phyloP scores from a whole-genome alignment of 2,888 invertebrate species.

The Ethmia dodecea region DNA sequence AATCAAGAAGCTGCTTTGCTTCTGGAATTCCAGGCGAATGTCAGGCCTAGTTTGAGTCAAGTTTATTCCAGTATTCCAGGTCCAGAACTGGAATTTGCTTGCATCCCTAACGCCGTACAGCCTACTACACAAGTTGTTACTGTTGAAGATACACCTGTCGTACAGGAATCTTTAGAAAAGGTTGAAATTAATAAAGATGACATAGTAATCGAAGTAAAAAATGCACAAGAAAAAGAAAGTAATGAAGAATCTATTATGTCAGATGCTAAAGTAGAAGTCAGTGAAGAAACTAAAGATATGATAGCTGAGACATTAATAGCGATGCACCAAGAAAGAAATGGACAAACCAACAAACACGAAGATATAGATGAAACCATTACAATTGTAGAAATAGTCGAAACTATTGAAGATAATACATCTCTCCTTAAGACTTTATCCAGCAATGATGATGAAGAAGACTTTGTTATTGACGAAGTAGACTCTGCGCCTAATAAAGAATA shows the following conservation, averaged over 20 bases:
- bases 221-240: neutral
- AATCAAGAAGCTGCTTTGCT: constrained; percentile 69
- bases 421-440: neutral
- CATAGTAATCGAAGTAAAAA: neutral
- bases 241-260: neutral
- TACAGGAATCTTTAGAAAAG: neutral
- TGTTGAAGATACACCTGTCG: constrained; percentile 1
- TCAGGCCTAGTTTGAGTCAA: constrained; percentile 65
- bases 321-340: constrained; percentile 10
- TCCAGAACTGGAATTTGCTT: constrained; percentile 69
- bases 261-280: constrained; percentile 3
- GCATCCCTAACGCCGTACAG: constrained; percentile 41
- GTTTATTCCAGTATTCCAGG: constrained; percentile 69
- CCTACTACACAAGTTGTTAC: constrained; percentile 2
- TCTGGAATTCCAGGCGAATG: constrained; percentile 69
- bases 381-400: neutral
- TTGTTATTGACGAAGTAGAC: constrained; percentile 1
- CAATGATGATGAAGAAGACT: constrained; percentile 2
- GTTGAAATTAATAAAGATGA: constrained; percentile 1
- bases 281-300: constrained; percentile 7
- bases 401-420: neutral
- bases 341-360: too few species aligned
- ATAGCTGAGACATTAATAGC: constrained; percentile 8
- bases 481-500: constrained; percentile 10
- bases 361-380: neutral